Evolutionary conservation across 2,797 vertebrate genomes (phyloP).

Genomic region (Galagoides demidoff): DNA sequence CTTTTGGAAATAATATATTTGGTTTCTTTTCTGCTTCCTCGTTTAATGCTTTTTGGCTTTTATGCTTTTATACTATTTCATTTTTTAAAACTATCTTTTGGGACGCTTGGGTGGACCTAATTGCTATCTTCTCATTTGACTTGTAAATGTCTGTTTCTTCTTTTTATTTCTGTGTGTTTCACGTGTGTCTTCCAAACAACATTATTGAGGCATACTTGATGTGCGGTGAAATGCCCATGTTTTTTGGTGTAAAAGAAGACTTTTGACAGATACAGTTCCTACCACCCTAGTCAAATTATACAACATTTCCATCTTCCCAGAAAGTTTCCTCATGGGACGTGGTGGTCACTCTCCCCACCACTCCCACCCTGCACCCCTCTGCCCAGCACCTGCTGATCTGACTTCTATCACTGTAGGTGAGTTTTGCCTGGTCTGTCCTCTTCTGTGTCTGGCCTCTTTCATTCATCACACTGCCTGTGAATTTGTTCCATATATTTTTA

Average conservation of each 20-base stretch:
- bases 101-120: too few species aligned
- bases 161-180: not conserved
- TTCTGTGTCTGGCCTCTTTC: not conserved
- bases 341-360: rapidly evolving
- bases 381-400: not conserved
- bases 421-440: not conserved
- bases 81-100: not conserved
- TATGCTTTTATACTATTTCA: not conserved
- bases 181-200: not conserved
- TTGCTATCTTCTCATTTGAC: not conserved
- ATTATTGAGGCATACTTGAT: not conserved
- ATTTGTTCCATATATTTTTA: not conserved
- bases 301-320: not conserved
- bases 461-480: not conserved
- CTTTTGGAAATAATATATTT: not conserved
- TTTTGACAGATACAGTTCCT: not conserved
- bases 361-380: rapidly evolving
- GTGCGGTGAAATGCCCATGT: not conserved
- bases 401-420: rapidly evolving
- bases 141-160: not conserved
- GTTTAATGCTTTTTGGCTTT: not conserved
- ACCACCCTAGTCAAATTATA: not conserved
- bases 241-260: not conserved
- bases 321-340: not conserved
- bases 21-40: not conserved